Percentiles rank a stretch among this genome's conserved stretches.
Evolutionary conservation across 2,888 invertebrate species (phyloP).

Genomic region (Callinectes sapidus): DNA sequence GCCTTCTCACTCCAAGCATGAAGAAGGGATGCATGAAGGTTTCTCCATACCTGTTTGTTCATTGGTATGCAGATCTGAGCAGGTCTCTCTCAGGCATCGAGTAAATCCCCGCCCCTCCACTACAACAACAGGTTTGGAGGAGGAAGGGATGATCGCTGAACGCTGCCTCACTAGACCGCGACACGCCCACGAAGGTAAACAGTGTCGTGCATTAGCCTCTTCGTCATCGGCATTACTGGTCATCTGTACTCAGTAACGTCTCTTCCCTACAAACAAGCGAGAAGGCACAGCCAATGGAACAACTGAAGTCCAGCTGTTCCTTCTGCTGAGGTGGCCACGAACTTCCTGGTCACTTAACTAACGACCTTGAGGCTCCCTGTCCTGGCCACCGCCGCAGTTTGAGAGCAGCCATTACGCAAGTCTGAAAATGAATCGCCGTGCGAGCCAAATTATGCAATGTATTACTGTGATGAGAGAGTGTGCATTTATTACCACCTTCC

Average conservation of each 20-base stretch:
- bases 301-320: not conserved
- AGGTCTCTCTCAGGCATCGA: not conserved
- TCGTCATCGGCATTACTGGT: not conserved
- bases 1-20: not conserved
- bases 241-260: not conserved
- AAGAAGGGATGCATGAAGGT: not conserved
- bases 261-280: not conserved
- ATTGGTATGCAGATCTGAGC: not conserved
- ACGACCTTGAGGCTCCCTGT: not conserved
- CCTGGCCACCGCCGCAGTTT: not conserved
- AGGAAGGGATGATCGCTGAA: not conserved
- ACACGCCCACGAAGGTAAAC: not conserved
- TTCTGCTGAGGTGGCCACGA: not conserved
- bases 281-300: not conserved
- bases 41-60: not conserved
- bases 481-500: not conserved
- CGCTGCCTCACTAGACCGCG: too few species aligned
- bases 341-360: not conserved
- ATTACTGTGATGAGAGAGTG: not conserved
- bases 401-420: not conserved
- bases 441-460: not conserved
- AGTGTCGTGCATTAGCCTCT: not conserved
- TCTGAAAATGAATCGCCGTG: not conserved
- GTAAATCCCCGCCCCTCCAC: not conserved
- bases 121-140: not conserved